phyloP scores from a whole-genome alignment of 2,888 invertebrate species.

The Globia sparganii region DNA sequence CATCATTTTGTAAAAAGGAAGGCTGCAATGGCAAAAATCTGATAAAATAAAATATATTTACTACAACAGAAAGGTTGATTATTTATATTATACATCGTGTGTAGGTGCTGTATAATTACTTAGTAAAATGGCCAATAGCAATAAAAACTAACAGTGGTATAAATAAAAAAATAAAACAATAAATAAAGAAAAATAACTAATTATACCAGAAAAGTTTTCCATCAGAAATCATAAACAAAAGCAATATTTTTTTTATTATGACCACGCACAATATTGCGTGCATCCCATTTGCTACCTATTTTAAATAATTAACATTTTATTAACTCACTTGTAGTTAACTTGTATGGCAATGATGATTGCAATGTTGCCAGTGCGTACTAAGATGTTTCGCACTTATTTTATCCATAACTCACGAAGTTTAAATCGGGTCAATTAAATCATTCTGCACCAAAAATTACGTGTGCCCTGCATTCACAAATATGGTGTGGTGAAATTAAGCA shows the following conservation, averaged over 20 bases:
- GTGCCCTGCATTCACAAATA: slow-evolving; percentile 25
- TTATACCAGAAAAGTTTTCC: not conserved
- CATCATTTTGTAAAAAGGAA: too few relatives aligned
- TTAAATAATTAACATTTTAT: slow-evolving; percentile 31
- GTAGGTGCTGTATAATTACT: not conserved
- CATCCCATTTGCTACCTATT: slow-evolving; percentile 4
- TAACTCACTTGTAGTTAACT: slow-evolving; percentile 4
- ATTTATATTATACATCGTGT: not conserved
- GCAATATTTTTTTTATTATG: not conserved
- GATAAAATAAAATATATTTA: too few relatives aligned
- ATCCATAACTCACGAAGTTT: slow-evolving; percentile 44
- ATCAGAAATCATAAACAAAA: slow-evolving; percentile 1
- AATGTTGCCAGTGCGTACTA: slow-evolving; percentile 33
- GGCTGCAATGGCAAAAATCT: too few relatives aligned
- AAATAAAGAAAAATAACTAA: not conserved
- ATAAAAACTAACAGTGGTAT: not conserved
- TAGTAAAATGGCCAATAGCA: not conserved
- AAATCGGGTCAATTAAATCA: slow-evolving; percentile 40
- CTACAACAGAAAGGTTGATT: not conserved
- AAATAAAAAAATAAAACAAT: not conserved
- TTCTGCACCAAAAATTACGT: slow-evolving; percentile 49
- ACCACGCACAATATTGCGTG: slow-evolving; percentile 2
- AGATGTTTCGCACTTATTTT: slow-evolving; percentile 44
- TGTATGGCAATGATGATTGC: not conserved
- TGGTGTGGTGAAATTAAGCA: slow-evolving; percentile 40